These are phyloP conservation scores for Dromococcyx pavoninus DNA, from an alignment of 2,797 vertebrate genomes.

Conservation along the genomic window DNA sequence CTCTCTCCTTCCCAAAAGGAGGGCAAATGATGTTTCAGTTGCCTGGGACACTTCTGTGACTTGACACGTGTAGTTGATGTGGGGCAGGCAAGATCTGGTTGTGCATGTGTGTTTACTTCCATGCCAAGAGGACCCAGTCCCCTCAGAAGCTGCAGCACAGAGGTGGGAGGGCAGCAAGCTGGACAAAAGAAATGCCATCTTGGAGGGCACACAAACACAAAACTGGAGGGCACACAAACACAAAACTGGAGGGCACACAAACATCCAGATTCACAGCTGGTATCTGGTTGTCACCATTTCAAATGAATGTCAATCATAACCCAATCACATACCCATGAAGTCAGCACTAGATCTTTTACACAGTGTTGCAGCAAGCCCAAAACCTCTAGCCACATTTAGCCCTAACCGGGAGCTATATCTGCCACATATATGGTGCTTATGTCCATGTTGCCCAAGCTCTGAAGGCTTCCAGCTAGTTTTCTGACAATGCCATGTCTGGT, in stretches of 20 bases:
- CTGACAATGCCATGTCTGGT: neutral
- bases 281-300: neutral
- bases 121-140: neutral
- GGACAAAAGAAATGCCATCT: neutral
- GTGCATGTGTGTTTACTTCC: neutral
- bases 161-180: neutral
- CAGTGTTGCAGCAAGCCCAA: neutral
- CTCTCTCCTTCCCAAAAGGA: neutral
- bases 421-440: rapidly evolving
- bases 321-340: neutral
- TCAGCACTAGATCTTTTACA: neutral
- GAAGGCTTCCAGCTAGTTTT: neutral
- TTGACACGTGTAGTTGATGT: rapidly evolving
- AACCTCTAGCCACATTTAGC: neutral
- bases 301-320: neutral
- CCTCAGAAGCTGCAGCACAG: neutral
- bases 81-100: neutral
- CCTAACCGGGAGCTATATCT: neutral
- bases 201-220: neutral
- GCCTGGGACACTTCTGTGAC: neutral
- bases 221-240: neutral
- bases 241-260: neutral
- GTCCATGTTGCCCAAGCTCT: neutral
- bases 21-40: neutral
- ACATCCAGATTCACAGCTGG: neutral